Evolutionary conservation across 2,888 invertebrate genomes (phyloP), one percentile per base, ranked within the genome.

Genomic region (Tethea ocularis): DNA sequence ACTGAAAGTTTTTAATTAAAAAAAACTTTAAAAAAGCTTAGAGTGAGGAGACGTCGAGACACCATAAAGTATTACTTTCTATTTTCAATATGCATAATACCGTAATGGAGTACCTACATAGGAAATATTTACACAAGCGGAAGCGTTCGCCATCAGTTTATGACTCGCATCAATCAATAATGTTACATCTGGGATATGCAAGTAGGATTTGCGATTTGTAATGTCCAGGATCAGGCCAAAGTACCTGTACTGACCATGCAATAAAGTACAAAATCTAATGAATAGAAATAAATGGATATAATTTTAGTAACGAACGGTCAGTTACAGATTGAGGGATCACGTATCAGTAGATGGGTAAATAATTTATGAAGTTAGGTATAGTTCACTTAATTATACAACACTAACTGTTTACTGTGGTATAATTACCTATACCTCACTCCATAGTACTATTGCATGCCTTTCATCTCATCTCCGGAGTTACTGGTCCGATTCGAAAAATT

Each of bases 101-200:
- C 24, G 24, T 24, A 24, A 24, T 24, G 24, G 24, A 24, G 3
- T 24, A 4, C 24, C 2, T 2, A 24, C n/a, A n/a, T n/a, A n/a
- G 6, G 6, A 26, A 26, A 26, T 26, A 26, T 5, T 26, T 26
- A 8, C 29, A 29, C 29, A 29, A 7, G 8, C 29, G 8, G 29
- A 29, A 29, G 29, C 29, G 29, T 10, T 8, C 67, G 72, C 77
- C 68, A 54, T 29, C 24, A 64, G 61, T 74, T 69, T 57, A 8
- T 69, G 56, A 60, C 71, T 73, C 78, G 23, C 8, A 46, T 61
- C 70, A 62, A 33, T 61, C 68, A 68, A 69, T 74, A 69, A 80
- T 83, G 82, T 85, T 84, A 86, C 84, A 81, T 77, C 84, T 73
- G 76, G 77, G 81, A 81, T 78, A 80, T 79, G 76, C 79, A 76